Evolutionary conservation across 1,140 invertebrate genomes (phyloP), one percentile per base, ranked within the genome.

Genomic region (Megalopta genalis): DNA sequence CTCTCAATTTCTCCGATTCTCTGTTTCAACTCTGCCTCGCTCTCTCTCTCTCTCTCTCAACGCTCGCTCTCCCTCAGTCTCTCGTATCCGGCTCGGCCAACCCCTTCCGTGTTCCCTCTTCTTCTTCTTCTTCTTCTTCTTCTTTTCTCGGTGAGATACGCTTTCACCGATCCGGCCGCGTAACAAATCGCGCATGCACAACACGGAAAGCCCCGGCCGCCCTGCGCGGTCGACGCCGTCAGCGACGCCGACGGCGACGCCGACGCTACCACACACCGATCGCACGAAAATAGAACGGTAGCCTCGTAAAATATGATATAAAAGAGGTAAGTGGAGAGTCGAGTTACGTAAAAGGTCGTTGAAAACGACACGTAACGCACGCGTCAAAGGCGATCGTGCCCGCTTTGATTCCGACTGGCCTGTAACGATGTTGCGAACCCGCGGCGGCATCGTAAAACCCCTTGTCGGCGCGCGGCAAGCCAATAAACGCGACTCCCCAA

Each of bases 351-450:
- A 68, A 66, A 32, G 25, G 9, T 18, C 14, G 27, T 42, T 16
- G 25, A 18, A 23, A 54, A 37, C 21, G 25, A 54, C 64, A 9
- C 1, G n/a, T 18, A 27, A 18, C 49, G 64, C 42, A 67, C 32
- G 64, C 64, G 37, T 80, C 82, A 73, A 85, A 83, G 69, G 42
- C 57, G 66, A 57, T 42, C 57, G 59, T 37, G 21, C 37, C 70
- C 18, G 66, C 70, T 80, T 84, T 80, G 81, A 84, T 73, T 79
- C 64, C 75, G 49, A 18, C 7, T 25, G 7, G 49, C 5, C 5
- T 18, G 42, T 79, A 79, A 74, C 73, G 70, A 63, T 52, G 27
- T 59, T 42, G 32, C 10, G 25, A 18, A 37, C 14, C 37, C 25
- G 60, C 59, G 39, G 3, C 18, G 21, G 60, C 42, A 32, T 57